These are phyloP conservation scores for Ranitomeya imitator DNA, from an alignment of 2,113 vertebrate genomes.

Conservation along the genomic window DNA sequence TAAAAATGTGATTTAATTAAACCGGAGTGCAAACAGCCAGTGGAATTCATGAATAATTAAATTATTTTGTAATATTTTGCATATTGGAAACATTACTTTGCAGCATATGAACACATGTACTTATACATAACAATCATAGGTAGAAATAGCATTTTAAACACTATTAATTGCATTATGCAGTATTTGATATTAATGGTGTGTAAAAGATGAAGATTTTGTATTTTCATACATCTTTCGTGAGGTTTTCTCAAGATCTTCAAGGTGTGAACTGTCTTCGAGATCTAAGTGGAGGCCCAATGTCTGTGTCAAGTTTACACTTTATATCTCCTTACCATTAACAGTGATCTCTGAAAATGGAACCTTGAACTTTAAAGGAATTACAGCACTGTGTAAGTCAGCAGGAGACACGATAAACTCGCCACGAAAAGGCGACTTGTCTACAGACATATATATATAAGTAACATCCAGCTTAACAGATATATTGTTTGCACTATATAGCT, in stretches of 20 bases:
- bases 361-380: slow-evolving; percentile 1
- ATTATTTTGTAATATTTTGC: not conserved
- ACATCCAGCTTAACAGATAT: not conserved
- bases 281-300: not conserved
- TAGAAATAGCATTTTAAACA: not conserved
- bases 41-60: not conserved
- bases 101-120: not conserved
- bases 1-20: not conserved
- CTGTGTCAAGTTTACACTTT: not conserved
- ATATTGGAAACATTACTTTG: not conserved
- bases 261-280: not conserved
- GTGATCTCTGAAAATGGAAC: slow-evolving; percentile 6
- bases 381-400: not conserved
- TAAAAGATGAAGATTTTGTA: not conserved
- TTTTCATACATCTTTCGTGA: too few species aligned
- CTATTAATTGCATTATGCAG: not conserved
- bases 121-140: not conserved
- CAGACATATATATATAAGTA: not conserved
- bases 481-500: not conserved
- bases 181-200: not conserved
- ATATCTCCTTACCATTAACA: not conserved
- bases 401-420: not conserved
- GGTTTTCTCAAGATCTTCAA: not conserved
- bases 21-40: too few species aligned
- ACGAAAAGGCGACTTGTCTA: not conserved